These are phyloP conservation scores for Ailurus styani DNA, from an alignment of 2,113 vertebrate species.

Conservation along the genomic window DNA sequence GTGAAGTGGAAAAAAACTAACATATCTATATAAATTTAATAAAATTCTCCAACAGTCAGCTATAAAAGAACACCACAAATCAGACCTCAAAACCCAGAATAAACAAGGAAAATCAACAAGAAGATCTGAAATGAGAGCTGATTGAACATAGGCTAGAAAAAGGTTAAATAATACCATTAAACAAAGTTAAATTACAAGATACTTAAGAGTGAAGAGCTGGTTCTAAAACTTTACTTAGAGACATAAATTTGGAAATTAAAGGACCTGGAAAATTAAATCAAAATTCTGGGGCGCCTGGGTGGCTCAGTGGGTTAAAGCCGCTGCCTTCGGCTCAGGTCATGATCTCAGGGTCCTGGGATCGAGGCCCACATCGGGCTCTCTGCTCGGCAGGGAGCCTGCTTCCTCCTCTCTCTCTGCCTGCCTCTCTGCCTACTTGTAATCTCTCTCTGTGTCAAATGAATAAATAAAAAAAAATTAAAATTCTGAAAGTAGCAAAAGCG, in stretches of 20 bases:
- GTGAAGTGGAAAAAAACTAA: background rate
- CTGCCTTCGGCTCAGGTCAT: too few relatives aligned
- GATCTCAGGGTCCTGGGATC: too few relatives aligned
- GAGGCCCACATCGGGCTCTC: too few relatives aligned
- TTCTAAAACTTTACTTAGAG: background rate
- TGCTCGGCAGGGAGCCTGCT: too few relatives aligned
- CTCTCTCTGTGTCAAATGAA: too few relatives aligned
- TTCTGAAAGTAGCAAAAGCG: background rate
- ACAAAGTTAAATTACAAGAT: background rate
- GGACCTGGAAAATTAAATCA: background rate
- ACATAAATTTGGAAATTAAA: background rate
- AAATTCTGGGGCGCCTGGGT: too few relatives aligned
- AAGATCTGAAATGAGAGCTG: background rate
- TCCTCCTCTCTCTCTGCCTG: too few relatives aligned
- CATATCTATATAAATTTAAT: background rate
- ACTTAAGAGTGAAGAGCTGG: background rate
- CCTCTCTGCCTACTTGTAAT: too few relatives aligned
- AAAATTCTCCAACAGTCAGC: background rate
- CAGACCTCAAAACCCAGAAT: background rate
- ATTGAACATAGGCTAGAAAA: background rate
- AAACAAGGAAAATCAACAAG: background rate
- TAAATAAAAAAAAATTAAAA: background rate
- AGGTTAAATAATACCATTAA: background rate
- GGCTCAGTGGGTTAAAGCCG: too few relatives aligned
- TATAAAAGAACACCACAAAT: background rate